Percentiles rank a stretch among this genome's conserved stretches.
Conservation (phyloP, 2,113 vertebrate species). For the Actinemys pallida region DNA sequence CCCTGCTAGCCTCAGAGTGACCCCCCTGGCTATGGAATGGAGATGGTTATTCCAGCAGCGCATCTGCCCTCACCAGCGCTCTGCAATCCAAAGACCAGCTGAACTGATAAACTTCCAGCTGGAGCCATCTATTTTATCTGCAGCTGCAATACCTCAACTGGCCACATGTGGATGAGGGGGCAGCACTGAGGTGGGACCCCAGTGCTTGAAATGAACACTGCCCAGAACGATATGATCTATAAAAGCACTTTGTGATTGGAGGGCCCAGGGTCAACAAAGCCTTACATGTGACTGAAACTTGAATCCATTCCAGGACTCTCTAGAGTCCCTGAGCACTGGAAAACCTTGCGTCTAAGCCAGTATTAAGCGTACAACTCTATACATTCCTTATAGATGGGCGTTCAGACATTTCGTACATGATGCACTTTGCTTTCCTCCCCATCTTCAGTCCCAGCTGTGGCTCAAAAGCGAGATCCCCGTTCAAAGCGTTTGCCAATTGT, state of each 20-base stretch:
- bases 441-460: background rate
- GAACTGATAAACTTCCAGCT: background rate
- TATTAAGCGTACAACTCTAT: background rate
- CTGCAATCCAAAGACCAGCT: background rate
- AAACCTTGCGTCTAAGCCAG: conserved; percentile 5
- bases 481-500: background rate
- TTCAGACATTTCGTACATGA: background rate
- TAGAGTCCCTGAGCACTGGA: background rate
- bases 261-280: conserved; percentile 44
- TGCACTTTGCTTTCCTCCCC: background rate
- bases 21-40: background rate
- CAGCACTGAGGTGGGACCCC: background rate
- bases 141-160: background rate
- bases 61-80: background rate
- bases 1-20: background rate
- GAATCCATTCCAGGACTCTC: conserved; percentile 40
- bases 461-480: rapidly evolving
- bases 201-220: background rate
- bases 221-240: rapidly evolving
- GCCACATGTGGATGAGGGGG: background rate
- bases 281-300: conserved; percentile 49
- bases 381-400: background rate
- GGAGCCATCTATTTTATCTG: background rate
- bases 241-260: background rate
- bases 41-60: background rate